Evolutionary conservation across 2,888 invertebrate species (phyloP).

Genomic region (Pristionchus japonicus): DNA sequence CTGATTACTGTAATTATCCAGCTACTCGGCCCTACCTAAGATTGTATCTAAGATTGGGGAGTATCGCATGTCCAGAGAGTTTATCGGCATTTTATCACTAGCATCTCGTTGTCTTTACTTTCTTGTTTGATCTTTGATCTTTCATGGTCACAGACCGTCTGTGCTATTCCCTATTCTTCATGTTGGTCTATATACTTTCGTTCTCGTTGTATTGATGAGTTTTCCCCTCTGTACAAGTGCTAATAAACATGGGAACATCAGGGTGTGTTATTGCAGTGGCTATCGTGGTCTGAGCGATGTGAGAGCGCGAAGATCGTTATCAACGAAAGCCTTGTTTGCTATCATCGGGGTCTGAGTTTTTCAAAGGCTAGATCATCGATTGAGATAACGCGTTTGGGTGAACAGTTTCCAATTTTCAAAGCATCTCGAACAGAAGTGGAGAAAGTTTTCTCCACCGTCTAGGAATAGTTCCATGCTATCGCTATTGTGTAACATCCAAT

Average conservation of each 20-base stretch:
- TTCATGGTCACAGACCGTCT: background rate
- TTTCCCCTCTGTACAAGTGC: background rate
- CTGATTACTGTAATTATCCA: background rate
- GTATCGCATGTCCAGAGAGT: background rate
- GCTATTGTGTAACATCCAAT: too few species aligned
- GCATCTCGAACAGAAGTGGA: too few species aligned
- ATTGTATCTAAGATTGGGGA: background rate
- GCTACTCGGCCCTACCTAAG: background rate
- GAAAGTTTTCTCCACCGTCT: too few species aligned
- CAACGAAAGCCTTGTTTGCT: too few species aligned
- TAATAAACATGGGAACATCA: background rate
- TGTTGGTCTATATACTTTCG: background rate
- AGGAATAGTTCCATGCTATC: too few species aligned
- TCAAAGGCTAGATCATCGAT: too few species aligned
- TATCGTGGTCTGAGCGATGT: background rate
- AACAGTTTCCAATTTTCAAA: too few species aligned
- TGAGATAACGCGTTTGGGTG: too few species aligned
- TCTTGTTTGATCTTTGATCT: background rate
- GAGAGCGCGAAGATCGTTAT: too few species aligned
- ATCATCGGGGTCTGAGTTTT: too few species aligned
- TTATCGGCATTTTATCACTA: background rate
- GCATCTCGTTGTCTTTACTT: background rate
- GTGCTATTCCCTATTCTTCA: conserved; percentile 1
- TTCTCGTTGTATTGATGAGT: background rate
- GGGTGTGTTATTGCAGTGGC: background rate